Percentiles rank a stretch among this genome's conserved stretches.
Evolutionary conservation across 2,888 invertebrate species (phyloP).

Genomic region (Hartigia nigra): DNA sequence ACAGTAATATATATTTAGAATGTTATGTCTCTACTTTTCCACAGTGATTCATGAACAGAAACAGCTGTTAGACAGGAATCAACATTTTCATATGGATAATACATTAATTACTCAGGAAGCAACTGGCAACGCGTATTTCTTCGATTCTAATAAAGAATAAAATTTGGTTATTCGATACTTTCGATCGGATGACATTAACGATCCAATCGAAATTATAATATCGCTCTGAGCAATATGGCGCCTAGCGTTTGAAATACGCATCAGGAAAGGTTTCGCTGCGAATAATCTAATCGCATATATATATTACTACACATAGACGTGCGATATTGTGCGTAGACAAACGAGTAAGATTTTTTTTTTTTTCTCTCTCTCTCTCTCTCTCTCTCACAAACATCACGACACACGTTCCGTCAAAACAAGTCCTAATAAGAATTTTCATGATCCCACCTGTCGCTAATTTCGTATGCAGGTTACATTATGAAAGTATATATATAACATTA

Average conservation of each 20-base stretch:
- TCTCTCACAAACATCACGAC: background rate
- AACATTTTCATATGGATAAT: no score
- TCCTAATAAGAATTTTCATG: background rate
- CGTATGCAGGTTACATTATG: no score
- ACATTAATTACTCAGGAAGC: no score
- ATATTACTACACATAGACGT: background rate
- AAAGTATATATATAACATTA: no score
- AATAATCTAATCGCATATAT: background rate
- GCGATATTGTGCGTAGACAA: background rate
- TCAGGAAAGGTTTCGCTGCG: background rate
- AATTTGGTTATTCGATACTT: background rate
- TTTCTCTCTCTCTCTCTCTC: no score
- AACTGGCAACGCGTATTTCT: no score
- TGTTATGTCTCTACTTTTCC: background rate
- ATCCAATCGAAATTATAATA: background rate
- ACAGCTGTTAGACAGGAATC: background rate
- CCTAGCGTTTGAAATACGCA: background rate
- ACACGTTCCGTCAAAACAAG: constrained; percentile 1
- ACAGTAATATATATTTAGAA: background rate
- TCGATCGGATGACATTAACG: background rate
- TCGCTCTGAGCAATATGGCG: background rate
- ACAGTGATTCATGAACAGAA: background rate
- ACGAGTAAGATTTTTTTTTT: background rate
- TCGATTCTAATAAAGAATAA: no score
- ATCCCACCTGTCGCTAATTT: background rate